Evolutionary conservation across 2,113 vertebrate species (phyloP).

Genomic region (Laticauda laticaudata): DNA sequence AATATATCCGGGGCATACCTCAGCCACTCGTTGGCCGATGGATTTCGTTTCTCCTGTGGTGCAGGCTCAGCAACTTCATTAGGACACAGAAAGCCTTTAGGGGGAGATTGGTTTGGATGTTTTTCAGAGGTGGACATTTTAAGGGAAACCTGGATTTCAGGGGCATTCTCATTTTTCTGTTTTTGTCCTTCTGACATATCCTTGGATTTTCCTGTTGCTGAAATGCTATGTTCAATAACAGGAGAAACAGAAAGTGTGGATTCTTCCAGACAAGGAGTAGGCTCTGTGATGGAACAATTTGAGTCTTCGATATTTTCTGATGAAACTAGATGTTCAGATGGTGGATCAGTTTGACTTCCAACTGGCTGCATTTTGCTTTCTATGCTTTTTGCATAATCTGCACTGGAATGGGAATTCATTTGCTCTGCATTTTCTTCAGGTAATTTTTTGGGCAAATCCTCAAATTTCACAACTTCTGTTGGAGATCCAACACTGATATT

Average conservation of each 20-base stretch:
- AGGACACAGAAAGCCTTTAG: slow-evolving; percentile 65
- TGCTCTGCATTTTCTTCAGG: slow-evolving; percentile 40
- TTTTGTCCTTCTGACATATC: slow-evolving; percentile 34
- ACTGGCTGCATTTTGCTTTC: slow-evolving; percentile 43
- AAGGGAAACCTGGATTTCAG: slow-evolving; percentile 50
- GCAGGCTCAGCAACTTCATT: slow-evolving; percentile 62
- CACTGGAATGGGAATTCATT: slow-evolving; percentile 9
- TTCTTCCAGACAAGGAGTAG: rapidly evolving
- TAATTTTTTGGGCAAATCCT: background rate
- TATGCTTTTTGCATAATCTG: background rate
- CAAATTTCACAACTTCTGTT: background rate
- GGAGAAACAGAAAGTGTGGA: background rate
- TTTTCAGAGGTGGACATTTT: slow-evolving; percentile 52
- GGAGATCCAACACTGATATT: slow-evolving; percentile 16
- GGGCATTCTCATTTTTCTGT: slow-evolving; percentile 20
- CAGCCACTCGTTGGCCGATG: slow-evolving; percentile 63
- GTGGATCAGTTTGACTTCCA: slow-evolving; percentile 27
- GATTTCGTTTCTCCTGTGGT: slow-evolving; percentile 56
- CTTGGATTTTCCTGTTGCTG: background rate
- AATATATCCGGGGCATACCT: slow-evolving; percentile 65
- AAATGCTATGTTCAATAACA: background rate
- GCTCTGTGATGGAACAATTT: rapidly evolving
- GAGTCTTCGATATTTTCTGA: background rate
- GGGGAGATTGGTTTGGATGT: slow-evolving; percentile 52
- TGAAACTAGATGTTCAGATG: background rate